phyloP scores from a whole-genome alignment of 2,797 vertebrate species.

The Peromyscus melanophrys region DNA sequence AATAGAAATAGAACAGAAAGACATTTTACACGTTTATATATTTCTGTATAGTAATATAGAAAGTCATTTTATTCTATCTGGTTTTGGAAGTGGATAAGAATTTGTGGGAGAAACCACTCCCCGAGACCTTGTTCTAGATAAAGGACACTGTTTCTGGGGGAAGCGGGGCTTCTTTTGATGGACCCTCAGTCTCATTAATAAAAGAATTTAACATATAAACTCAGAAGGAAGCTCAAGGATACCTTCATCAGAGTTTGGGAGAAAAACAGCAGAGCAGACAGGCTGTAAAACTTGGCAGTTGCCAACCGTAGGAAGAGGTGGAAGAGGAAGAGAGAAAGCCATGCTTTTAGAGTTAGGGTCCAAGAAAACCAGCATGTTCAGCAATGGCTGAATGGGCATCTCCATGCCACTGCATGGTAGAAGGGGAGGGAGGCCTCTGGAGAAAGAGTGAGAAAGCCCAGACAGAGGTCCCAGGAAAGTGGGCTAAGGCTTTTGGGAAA shows the following conservation, averaged over 20 bases:
- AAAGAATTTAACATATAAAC: background rate
- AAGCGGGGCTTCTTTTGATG: background rate
- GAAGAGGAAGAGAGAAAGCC: background rate
- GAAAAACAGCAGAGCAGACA: background rate
- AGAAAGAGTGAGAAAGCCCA: background rate
- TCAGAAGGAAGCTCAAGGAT: background rate
- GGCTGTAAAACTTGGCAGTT: background rate
- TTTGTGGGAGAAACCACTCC: background rate
- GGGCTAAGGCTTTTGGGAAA: background rate
- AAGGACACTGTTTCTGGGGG: background rate
- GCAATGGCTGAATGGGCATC: too few relatives aligned
- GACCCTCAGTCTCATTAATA: background rate
- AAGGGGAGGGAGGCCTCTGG: background rate
- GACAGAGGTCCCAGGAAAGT: background rate
- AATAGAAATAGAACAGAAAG: background rate
- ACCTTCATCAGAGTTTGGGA: background rate
- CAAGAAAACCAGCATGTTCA: background rate
- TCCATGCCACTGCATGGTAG: background rate
- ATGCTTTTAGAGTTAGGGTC: background rate
- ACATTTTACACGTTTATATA: background rate
- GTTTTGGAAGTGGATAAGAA: background rate
- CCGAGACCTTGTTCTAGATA: background rate
- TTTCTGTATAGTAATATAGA: background rate
- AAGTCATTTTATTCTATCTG: background rate
- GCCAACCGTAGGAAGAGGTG: background rate